Base-by-base conservation (phyloP, 2,797 vertebrate genomes). In the Chiloscyllium punctatum region DNA sequence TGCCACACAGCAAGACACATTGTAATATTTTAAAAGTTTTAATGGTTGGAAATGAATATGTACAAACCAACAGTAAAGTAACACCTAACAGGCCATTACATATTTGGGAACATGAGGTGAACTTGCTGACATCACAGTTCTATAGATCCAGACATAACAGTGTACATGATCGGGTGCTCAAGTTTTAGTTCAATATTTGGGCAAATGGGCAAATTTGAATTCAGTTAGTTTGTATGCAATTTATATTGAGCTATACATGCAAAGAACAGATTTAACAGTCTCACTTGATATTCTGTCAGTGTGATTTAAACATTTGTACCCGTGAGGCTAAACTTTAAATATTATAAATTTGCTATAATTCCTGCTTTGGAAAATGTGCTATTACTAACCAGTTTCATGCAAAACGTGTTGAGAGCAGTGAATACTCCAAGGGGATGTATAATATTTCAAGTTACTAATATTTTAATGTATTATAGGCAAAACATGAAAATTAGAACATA, bases 1-100 rank as follows among this genome's bases (percentile, higher is more conserved):
- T 98, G 98, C 97, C 98, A 98, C 98, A 98, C 98, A 98, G 98
- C 97, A 98, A 98, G 98, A 98, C 97, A 98, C 98, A 98, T 98
- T 98, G 98, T 98, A 98, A 98, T 98, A 98, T 98, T 98, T 95
- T 98, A 98, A 98, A 97, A 98, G 97, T 97, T 98, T 98, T 98
- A 98, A 98, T 98, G 98, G 97, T 53, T 72, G 94, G 30, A 95
- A 94, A 95, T 95, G 71, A 95, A 77, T 77, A 77, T n/a, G 42
- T 95, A 95, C 94, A 94, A 33, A 53, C 48, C 42, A 77, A 53
- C 94, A 72, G 74, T 95, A 95, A 95, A 95, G 30, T 77, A 95
- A 95, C 94, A 95, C 69, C 71, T 77, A 95, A 33, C 94, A 95
- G 94, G 94, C 94, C 94, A 95, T 95, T 95, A 53, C 94, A 95